Evolutionary conservation across 1,140 invertebrate species (phyloP), one percentile per base, ranked within the genome.

Genomic region (Hypothenemus hampei): DNA sequence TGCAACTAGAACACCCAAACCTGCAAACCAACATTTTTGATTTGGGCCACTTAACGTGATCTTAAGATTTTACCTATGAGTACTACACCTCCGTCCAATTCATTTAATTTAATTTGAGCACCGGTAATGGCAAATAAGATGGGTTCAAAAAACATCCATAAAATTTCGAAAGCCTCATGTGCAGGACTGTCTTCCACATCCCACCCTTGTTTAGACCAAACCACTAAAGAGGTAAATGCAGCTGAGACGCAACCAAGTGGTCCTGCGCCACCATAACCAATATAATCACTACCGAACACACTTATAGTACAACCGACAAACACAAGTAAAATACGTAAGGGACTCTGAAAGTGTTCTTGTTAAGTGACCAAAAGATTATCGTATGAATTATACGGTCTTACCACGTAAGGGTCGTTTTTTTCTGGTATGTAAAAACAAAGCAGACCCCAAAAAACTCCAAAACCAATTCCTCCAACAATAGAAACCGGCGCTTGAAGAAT

Each of bases 101-200:
- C 82, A 33, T 72, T 67, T 13, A 88, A 79, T 61, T 81, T 84
- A 37, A 97, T 82, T 74, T 91, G 87, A 6, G 89, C 82, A 5
- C 93, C 93, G 20, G 94, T 97, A 11, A 97, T 74, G 18, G 83
- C 84, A 71, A 97, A 97, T 1, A 97, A 76, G 61, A 96, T 85
- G 1, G 92, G 92, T 72, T 97, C 90, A 66, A 93, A 93, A 53
- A 96, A 82, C 83, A 91, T 88, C 93, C 93, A 96, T 66, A 95
- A 84, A 41, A 91, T 87, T 74, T 87, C 88, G 59, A 93, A 91
- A 10, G 87, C 83, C 0, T 85, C 87, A 1, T 84, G 82, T 1
- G 93, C 87, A 0, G 87, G 84, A 70, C 92, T 91, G 49, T 89
- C 86, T 57, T 89, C 87, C 16, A 88, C 76, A 18, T 87, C 84